Evolutionary conservation across 2,888 invertebrate genomes (phyloP).

Genomic region (Amorpha juglandis): DNA sequence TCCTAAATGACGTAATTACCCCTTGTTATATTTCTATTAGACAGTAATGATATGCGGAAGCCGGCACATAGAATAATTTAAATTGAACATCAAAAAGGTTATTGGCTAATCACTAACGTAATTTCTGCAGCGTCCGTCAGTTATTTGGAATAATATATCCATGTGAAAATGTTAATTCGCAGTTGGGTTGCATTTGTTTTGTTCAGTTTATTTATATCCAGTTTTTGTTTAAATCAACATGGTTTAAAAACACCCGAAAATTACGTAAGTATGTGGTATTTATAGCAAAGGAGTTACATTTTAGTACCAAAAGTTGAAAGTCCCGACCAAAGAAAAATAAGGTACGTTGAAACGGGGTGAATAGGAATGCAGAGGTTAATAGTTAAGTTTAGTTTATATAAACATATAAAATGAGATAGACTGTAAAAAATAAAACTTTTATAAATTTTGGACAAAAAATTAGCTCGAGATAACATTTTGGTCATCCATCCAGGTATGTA

Average conservation of each 20-base stretch:
- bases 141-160: neutral
- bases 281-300: too few relatives aligned
- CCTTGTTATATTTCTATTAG: neutral
- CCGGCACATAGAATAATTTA: neutral
- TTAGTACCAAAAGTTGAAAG: too few relatives aligned
- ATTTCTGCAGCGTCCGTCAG: neutral
- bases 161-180: neutral
- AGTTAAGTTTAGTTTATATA: too few relatives aligned
- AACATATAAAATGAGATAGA: too few relatives aligned
- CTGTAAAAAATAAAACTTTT: too few relatives aligned
- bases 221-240: neutral
- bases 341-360: too few relatives aligned
- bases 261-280: constrained; percentile 19
- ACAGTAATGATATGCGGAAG: constrained; percentile 7
- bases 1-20: neutral
- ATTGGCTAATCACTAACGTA: neutral
- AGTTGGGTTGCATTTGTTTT: neutral
- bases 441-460: too few relatives aligned
- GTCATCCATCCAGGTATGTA: too few relatives aligned
- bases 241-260: neutral
- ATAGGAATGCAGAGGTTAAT: too few relatives aligned
- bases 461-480: too few relatives aligned
- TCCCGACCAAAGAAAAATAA: too few relatives aligned
- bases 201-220: neutral
- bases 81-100: neutral